phyloP scores from a whole-genome alignment of 2,888 invertebrate species.

The Ceratothoa steindachneri region DNA sequence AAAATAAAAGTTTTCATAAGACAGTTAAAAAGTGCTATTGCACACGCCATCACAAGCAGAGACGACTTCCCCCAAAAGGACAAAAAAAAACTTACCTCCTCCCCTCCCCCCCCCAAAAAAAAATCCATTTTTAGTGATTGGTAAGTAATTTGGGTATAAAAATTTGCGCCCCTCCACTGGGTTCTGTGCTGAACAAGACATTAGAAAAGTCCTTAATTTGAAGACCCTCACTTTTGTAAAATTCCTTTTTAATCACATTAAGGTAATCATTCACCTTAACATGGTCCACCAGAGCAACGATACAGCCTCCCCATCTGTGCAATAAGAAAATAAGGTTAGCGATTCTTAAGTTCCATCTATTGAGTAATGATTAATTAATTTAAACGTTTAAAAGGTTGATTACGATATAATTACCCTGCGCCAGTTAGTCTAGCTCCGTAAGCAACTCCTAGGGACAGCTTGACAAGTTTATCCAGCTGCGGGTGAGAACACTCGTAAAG shows the following conservation, averaged over 20 bases:
- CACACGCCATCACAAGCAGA: too few species aligned
- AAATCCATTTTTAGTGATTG: too few species aligned
- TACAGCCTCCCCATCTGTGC: constrained; percentile 96
- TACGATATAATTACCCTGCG: constrained; percentile 82
- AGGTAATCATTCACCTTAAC: constrained; percentile 67
- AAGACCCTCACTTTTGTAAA: constrained; percentile 60
- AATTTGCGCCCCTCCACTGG: constrained; percentile 53
- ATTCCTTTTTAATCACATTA: constrained; percentile 64
- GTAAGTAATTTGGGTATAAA: background rate
- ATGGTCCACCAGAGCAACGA: constrained; percentile 74
- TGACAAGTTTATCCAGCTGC: constrained; percentile 75
- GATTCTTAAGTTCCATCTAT: too few species aligned
- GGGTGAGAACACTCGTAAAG: constrained; percentile 91
- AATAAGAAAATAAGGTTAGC: too few species aligned
- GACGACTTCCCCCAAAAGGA: too few species aligned
- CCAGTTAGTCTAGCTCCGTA: constrained; percentile 91
- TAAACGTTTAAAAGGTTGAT: too few species aligned
- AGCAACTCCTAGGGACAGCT: constrained; percentile 65
- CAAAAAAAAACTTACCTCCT: too few species aligned
- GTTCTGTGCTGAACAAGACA: constrained; percentile 68
- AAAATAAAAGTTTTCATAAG: too few species aligned
- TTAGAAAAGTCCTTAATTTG: constrained; percentile 57
- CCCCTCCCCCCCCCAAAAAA: too few species aligned
- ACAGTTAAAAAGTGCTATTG: too few species aligned
- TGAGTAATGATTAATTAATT: too few species aligned